Evolutionary conservation across 2,113 vertebrate species (phyloP), one percentile per base, ranked within the genome.

Genomic region (Gobiocypris rarus): DNA sequence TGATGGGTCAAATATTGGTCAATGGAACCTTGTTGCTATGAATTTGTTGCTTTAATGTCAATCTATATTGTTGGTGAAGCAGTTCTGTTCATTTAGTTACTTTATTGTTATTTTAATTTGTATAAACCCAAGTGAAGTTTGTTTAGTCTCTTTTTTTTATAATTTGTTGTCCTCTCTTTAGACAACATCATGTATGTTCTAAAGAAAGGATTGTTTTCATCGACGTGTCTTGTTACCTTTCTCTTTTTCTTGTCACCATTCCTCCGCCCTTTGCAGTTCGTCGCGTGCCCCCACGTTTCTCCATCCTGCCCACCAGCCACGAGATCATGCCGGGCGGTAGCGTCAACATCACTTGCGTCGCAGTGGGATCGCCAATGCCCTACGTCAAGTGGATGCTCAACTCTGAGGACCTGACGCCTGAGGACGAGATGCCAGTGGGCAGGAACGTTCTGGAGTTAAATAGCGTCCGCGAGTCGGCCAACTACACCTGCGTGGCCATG

Each of bases 301-400:
- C 97, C 94, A 99, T 99, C 92, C 89, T 95, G 41, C 97, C 98
- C 28, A 93, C 95, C 90, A 98, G 96, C 94, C 97, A 98, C 0
- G 98, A 99, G 93, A 98, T 99, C 91, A 99, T 99, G 97, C 98
- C 98, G 0, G 97, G 97, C 0, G 97, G 97, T 86, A 99, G 97
- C 77, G 94, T 99, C 86, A 99, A 99, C 93, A 99, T 99, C 93
- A 99, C 98, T 83, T 99, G 98, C 0, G 98, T 99, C 93, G 98
- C 97, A 0, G 97, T 98, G 91, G 98, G 98, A 14, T 99, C 97
- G 0, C 98, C 98, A 89, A 99, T 99, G 98, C 97, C 98, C 0
- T 99, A 99, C 14, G 98, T 99, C 88, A 99, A 99, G 90, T 99
- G 98, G 98, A 98, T 99, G 97, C 95, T 98, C 90, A 97, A 97